Percentiles rank a stretch among this genome's conserved stretches.
Evolutionary conservation across 2,113 vertebrate species (phyloP).

Genomic region (Pavo muticus): DNA sequence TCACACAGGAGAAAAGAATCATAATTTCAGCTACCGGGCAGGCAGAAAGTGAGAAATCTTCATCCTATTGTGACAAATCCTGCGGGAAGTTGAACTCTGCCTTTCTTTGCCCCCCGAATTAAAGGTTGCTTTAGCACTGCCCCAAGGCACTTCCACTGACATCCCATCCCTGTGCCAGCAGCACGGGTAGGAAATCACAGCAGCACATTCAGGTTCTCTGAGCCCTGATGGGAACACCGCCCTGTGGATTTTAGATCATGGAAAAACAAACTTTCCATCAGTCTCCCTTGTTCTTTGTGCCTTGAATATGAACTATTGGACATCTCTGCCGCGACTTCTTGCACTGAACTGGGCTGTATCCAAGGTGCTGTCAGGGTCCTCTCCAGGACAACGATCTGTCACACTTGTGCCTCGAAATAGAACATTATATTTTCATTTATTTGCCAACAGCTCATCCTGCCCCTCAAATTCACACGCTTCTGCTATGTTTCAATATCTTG

Average conservation of each 20-base stretch:
- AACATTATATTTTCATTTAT: slow-evolving; percentile 18
- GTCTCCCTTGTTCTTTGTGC: not conserved
- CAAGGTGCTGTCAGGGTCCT: slow-evolving; percentile 26
- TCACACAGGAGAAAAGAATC: not conserved
- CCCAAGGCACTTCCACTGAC: not conserved
- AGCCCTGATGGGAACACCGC: not conserved
- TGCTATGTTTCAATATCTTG: slow-evolving; percentile 39
- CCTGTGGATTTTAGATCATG: not conserved
- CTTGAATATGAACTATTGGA: not conserved
- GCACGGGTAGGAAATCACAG: not conserved
- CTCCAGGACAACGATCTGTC: slow-evolving; percentile 6
- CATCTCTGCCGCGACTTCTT: not conserved
- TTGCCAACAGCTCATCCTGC: slow-evolving; percentile 22
- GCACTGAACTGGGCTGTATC: not conserved
- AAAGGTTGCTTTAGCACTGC: not conserved
- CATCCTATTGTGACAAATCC: not conserved
- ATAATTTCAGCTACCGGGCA: not conserved
- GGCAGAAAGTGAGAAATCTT: not conserved
- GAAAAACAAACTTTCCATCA: not conserved
- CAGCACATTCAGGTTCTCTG: not conserved
- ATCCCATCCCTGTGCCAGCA: rapidly evolving
- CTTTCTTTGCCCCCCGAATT: not conserved
- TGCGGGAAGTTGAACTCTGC: not conserved
- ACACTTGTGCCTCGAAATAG: slow-evolving; percentile 56
- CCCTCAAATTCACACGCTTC: slow-evolving; percentile 36